Conservation (phyloP, 2,888 invertebrate genomes). For the Pilophorus perplexus region DNA sequence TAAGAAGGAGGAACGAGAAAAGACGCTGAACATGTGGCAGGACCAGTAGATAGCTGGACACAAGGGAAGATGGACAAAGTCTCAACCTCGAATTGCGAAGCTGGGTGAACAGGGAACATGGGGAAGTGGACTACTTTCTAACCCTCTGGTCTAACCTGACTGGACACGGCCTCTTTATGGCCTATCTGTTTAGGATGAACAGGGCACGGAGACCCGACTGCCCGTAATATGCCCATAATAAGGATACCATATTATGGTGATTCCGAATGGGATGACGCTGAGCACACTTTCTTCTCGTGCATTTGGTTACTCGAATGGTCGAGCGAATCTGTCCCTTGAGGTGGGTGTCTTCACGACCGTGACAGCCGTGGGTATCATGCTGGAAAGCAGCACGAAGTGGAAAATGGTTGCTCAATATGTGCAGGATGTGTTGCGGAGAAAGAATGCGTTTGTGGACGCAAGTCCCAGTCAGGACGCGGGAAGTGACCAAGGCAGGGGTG, state of each 20-base stretch:
- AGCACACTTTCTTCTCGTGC: constrained; percentile 10
- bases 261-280: background rate
- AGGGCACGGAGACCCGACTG: background rate
- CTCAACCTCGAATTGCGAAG: background rate
- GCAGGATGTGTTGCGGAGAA: background rate
- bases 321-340: background rate
- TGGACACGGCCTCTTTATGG: constrained; percentile 43
- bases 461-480: no score
- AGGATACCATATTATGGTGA: no score
- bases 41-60: constrained; percentile 42
- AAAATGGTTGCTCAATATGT: background rate
- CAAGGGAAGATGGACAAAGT: constrained; percentile 46
- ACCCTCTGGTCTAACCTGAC: constrained; percentile 47
- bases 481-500: no score
- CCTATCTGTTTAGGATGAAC: background rate
- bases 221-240: no score
- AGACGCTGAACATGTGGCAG: constrained; percentile 44
- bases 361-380: background rate
- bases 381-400: background rate
- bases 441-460: no score
- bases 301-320: background rate
- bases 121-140: constrained; percentile 35
- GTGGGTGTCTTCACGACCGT: background rate
- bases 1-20: constrained; percentile 27
- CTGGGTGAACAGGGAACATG: background rate